Evolutionary conservation across 2,888 invertebrate genomes (phyloP), one percentile per base, ranked within the genome.

Genomic region (Notodonta dromedarius): DNA sequence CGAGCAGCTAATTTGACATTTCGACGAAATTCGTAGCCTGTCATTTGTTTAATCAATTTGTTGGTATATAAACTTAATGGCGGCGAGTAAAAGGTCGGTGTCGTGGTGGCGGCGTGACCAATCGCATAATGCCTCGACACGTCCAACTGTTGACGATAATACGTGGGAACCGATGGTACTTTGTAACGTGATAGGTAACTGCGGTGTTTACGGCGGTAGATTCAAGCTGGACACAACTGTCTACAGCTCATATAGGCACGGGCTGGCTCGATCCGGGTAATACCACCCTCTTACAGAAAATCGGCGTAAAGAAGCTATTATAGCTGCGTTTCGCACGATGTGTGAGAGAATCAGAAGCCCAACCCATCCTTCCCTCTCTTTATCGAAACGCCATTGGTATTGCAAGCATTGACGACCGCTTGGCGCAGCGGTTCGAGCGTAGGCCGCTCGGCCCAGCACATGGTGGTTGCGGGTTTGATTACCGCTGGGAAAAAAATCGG

Each of bases 11-110:
- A 52, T 52, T 52, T 52, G 52, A 52, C 52, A 52, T 52, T 52
- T 52, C 12, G 9, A 12, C 5, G 6, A 32, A 52, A 32, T 52
- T 52, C 52, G 32, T 32, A 52, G 52, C 52, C 52, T 52, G 32
- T 52, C 52, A 52, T 52, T 52, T 52, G 32, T 32, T 52, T 52
- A 52, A 52, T 52, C 52, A 52, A 52, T 52, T 52, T 52, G 52
- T 52, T 52, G 52, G 52, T 52, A 52, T 32, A 32, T 52, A 52
- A 52, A 52, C 13, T 12, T 32, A 52, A 52, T 52, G 52, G 12
- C 52, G 4, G 52, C 52, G 52, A 32, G 52, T 52, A 52, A 52
- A 32, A 52, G 52, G 52, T 52, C 52, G 52, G 32, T 52, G 52
- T 52, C 52, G 13, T 52, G 13, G 24, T 52, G 24, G 52, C 32